Conservation (phyloP, 2,888 invertebrate genomes). For the Hypolimnas misippus region DNA sequence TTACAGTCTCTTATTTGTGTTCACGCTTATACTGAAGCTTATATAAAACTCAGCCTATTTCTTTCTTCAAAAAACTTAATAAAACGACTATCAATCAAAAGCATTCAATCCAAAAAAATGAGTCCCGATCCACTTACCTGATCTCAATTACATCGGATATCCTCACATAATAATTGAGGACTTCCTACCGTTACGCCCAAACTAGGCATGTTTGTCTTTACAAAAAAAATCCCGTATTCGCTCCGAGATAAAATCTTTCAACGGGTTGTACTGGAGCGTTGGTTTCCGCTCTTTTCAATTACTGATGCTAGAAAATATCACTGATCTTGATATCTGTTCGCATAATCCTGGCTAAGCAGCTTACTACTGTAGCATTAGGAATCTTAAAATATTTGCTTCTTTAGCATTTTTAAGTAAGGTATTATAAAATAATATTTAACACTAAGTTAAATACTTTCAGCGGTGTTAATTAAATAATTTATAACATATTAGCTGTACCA, state of each 20-base stretch:
- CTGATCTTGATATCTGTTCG: constrained; percentile 23
- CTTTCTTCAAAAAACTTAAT: not conserved
- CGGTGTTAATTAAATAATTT: too few species aligned
- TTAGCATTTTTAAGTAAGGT: not conserved
- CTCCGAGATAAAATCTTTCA: constrained; percentile 62
- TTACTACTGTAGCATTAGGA: not conserved
- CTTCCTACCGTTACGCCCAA: constrained; percentile 74
- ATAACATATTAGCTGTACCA: too few species aligned
- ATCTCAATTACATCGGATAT: constrained; percentile 68
- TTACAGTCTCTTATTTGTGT: not conserved
- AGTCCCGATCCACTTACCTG: constrained; percentile 59
- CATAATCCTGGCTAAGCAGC: constrained; percentile 16
- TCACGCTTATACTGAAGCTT: not conserved
- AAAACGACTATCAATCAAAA: constrained; percentile 16
- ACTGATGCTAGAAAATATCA: constrained; percentile 23
- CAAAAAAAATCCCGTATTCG: constrained; percentile 69
- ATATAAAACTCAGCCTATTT: not conserved
- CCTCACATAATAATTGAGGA: constrained; percentile 71
- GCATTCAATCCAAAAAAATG: constrained; percentile 36
- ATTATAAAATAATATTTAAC: too few species aligned
- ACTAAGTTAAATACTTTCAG: too few species aligned
- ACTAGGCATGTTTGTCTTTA: constrained; percentile 45
- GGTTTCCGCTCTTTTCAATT: constrained; percentile 65
- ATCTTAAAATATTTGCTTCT: constrained; percentile 9
- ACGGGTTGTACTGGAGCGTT: constrained; percentile 66